Evolutionary conservation across 2,888 invertebrate genomes (phyloP).

Genomic region (Rhamnusium bicolor): DNA sequence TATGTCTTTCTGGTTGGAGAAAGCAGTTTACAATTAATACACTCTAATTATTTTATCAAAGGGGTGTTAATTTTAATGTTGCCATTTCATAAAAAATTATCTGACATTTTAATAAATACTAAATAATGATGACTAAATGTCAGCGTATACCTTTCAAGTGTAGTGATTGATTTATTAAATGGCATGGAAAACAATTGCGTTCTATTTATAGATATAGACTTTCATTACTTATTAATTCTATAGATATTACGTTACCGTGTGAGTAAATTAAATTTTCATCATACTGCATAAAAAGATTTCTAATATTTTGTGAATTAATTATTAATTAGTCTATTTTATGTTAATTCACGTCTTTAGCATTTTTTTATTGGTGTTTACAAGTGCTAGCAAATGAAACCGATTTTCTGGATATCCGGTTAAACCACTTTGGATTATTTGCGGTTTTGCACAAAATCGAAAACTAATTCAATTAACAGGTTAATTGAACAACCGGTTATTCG

Average conservation of each 20-base stretch:
- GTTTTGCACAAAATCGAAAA: no score
- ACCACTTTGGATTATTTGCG: no score
- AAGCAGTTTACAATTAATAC: conserved; percentile 4
- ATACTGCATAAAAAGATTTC: no score
- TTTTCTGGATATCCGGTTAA: no score
- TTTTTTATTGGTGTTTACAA: no score
- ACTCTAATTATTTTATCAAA: conserved; percentile 1
- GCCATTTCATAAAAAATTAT: background rate
- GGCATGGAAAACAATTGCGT: conserved; percentile 40
- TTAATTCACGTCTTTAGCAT: no score
- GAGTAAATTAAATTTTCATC: background rate
- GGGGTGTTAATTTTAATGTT: conserved; percentile 1
- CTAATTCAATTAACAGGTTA: no score
- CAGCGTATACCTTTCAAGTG: conserved; percentile 38
- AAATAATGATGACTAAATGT: conserved; percentile 41
- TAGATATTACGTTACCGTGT: background rate
- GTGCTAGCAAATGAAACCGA: no score
- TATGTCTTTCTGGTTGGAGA: background rate
- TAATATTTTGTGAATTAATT: no score
- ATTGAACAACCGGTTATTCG: no score
- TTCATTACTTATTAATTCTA: background rate
- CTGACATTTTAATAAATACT: conserved; percentile 39
- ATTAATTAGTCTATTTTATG: no score
- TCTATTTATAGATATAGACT: conserved; percentile 42
- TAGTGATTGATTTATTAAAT: conserved; percentile 45